Evolutionary conservation across 2,797 vertebrate species (phyloP), one percentile per base, ranked within the genome.

Genomic region (Chanos chanos): DNA sequence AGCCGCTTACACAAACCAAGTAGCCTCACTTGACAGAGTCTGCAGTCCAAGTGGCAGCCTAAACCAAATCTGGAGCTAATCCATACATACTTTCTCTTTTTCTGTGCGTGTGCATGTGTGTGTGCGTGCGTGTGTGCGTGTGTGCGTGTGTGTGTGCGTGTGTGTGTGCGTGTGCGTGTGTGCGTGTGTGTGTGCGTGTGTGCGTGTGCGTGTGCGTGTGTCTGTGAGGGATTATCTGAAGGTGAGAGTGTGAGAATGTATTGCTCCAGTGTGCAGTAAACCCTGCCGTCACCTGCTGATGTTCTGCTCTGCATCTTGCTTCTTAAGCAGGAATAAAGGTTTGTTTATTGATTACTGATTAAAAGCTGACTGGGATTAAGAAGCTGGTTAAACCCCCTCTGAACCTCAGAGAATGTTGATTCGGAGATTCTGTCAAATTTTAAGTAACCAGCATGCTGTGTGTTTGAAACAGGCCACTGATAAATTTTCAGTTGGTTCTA

Each of bases 1-100:
- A 83, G 71, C 44, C 66, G 76, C 76, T 84, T 73, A 77, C 30
- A 22, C 52, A 39, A 77, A 70, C 64, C 71, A 27, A 78, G 68
- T 70, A 76, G 74, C 59, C 0, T 21, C 61, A 49, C 68, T 72
- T 76, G 79, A 82, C 76, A 68, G 64, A 57, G 55, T 64, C 41
- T 1, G 19, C 63, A 70, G 75, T 25, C 53, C 70, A 64, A 76
- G 65, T 68, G 54, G 19, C 25, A 60, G 63, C 70, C 52, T 41
- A 31, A 71, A 79, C 69, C 66, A 49, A 62, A 50, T 55, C 61
- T 71, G 71, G 39, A 48, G 71, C 48, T 80, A 78, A 78, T 80
- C 76, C 49, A 28, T 60, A 66, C 36, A 65, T 45, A 64, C 55
- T n/a, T 56, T 43, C 36, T 50, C 19, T 10, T 18, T 19, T 47